Evolutionary conservation across 2,888 invertebrate species (phyloP).

Genomic region (Phrixothrix hirtus): DNA sequence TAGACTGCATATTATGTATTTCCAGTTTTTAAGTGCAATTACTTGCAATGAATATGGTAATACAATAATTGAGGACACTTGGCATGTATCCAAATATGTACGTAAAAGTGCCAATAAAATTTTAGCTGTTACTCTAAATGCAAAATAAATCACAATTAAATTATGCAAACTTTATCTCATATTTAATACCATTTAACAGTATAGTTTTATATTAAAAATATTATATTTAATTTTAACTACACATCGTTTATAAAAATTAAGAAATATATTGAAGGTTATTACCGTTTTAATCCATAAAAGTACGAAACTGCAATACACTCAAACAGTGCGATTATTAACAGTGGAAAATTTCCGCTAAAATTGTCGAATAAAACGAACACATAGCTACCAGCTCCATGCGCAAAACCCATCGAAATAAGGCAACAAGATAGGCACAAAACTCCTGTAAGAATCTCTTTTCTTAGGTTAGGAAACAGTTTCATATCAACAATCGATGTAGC

Average conservation of each 20-base stretch:
- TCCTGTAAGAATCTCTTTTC: slow-evolving; percentile 87
- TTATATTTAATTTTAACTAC: not conserved
- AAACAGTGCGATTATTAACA: slow-evolving; percentile 89
- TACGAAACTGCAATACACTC: slow-evolving; percentile 93
- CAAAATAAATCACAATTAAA: no score
- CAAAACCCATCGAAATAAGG: slow-evolving; percentile 84
- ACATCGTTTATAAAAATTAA: not conserved
- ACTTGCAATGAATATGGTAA: no score
- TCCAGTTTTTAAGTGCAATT: no score
- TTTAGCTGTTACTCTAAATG: no score
- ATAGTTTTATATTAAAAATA: no score
- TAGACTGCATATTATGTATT: no score
- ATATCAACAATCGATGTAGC: slow-evolving; percentile 94
- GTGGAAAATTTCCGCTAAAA: slow-evolving; percentile 90
- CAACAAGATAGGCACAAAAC: slow-evolving; percentile 81
- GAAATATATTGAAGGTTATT: slow-evolving; percentile 37
- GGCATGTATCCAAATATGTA: no score
- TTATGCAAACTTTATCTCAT: no score
- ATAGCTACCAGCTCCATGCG: slow-evolving; percentile 92
- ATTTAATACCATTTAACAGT: no score
- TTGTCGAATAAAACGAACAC: slow-evolving; percentile 92
- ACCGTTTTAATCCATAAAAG: slow-evolving; percentile 90
- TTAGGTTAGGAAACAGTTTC: slow-evolving; percentile 88
- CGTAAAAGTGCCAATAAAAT: no score
- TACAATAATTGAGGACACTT: no score